These are phyloP conservation scores for Megaptera novaeangliae DNA, from an alignment of 2,113 vertebrate species.

Conservation along the genomic window DNA sequence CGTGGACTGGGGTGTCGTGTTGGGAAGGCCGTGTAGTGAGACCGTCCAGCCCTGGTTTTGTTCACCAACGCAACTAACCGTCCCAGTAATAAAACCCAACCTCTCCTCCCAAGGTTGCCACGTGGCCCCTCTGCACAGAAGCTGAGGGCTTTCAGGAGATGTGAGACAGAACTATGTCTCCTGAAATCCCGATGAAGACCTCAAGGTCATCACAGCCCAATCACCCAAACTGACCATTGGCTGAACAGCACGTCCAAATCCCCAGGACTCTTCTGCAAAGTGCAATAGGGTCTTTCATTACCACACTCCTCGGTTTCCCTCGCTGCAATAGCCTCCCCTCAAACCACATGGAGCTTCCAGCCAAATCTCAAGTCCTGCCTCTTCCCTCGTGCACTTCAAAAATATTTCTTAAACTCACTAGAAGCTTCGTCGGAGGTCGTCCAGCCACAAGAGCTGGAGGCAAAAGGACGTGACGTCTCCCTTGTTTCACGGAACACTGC, in stretches of 20 bases:
- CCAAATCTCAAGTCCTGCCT: background rate
- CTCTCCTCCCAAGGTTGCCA: background rate
- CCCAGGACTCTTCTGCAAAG: background rate
- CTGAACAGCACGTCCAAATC: background rate
- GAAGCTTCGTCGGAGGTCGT: background rate
- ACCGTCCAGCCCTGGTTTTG: background rate
- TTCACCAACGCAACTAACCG: background rate
- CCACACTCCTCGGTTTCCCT: background rate
- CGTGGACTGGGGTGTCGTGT: rapidly evolving
- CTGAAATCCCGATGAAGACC: background rate
- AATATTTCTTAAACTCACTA: background rate
- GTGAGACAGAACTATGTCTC: background rate
- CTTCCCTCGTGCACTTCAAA: background rate
- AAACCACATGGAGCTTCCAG: background rate
- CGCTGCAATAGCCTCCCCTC: background rate
- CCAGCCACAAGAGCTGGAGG: background rate
- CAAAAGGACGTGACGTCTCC: rapidly evolving
- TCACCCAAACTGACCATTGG: background rate
- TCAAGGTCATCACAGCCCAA: background rate
- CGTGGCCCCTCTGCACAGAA: background rate
- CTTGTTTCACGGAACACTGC: background rate
- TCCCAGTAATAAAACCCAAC: background rate
- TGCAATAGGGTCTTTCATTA: background rate
- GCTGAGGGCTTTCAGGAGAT: background rate
- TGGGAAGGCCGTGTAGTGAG: rapidly evolving